phyloP scores from a whole-genome alignment of 2,113 vertebrate species.

The Eira barbara region DNA sequence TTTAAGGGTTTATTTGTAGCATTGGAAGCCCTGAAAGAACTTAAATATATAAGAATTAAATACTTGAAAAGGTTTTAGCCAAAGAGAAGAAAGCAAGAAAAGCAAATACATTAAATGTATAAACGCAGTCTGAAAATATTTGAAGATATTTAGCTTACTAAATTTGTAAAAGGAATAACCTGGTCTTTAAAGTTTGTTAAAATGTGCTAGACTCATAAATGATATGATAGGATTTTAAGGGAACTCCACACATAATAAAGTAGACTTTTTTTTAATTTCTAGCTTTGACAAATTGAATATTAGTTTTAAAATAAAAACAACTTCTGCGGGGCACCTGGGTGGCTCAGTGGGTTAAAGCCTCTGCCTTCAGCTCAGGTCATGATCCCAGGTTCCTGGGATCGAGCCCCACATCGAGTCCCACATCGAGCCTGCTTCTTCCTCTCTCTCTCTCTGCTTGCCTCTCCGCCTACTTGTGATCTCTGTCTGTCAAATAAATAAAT shows the following conservation, averaged over 20 bases:
- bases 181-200: background rate
- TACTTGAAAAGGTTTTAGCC: background rate
- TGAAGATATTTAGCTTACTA: background rate
- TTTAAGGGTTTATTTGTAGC: background rate
- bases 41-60: background rate
- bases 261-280: background rate
- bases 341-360: no score
- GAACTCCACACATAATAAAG: background rate
- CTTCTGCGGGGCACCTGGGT: no score
- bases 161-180: background rate
- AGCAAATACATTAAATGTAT: background rate
- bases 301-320: conserved; percentile 13
- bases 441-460: no score
- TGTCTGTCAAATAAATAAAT: no score
- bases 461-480: no score
- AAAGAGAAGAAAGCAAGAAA: background rate
- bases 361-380: no score
- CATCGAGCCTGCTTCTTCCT: no score
- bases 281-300: background rate
- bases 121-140: background rate
- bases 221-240: background rate
- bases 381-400: no score
- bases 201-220: background rate
- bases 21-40: background rate
- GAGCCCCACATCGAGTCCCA: no score